Conservation (phyloP, 2,797 vertebrate genomes). For the Chelidonichthys spinosus region DNA sequence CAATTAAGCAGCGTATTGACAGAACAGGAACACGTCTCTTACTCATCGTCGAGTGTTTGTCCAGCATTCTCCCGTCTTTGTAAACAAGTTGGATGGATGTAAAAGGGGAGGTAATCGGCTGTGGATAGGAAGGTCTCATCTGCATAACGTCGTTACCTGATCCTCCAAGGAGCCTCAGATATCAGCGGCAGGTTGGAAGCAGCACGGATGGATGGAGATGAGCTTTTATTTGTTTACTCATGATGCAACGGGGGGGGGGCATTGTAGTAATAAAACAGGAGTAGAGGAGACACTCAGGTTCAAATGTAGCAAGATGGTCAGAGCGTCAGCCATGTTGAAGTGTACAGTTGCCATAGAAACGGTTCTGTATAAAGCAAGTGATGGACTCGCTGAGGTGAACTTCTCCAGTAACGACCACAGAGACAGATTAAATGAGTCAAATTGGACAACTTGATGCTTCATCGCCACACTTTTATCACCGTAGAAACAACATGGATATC, state of each 20-base stretch:
- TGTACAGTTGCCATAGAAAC: no score
- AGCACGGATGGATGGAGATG: background rate
- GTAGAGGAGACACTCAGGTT: no score
- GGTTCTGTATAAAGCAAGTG: no score
- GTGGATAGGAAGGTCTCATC: background rate
- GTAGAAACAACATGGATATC: no score
- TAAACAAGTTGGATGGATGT: constrained; percentile 13
- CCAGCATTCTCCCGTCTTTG: background rate
- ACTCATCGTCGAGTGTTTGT: background rate
- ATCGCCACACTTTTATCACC: no score
- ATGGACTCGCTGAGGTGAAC: no score
- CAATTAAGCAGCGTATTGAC: background rate
- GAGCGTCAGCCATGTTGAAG: no score
- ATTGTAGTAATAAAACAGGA: background rate
- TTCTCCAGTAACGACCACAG: no score
- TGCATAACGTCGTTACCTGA: background rate
- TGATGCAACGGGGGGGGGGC: background rate
- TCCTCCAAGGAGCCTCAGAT: constrained; percentile 26
- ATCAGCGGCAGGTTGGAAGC: constrained; percentile 3
- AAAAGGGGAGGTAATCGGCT: constrained; percentile 18
- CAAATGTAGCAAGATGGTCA: no score
- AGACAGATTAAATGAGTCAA: no score
- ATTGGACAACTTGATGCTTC: no score
- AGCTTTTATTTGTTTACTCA: background rate
- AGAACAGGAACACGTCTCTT: background rate